These are phyloP conservation scores for Caenorhabditis sulstoni DNA, from an alignment of 2,888 invertebrate species.

Conservation along the genomic window DNA sequence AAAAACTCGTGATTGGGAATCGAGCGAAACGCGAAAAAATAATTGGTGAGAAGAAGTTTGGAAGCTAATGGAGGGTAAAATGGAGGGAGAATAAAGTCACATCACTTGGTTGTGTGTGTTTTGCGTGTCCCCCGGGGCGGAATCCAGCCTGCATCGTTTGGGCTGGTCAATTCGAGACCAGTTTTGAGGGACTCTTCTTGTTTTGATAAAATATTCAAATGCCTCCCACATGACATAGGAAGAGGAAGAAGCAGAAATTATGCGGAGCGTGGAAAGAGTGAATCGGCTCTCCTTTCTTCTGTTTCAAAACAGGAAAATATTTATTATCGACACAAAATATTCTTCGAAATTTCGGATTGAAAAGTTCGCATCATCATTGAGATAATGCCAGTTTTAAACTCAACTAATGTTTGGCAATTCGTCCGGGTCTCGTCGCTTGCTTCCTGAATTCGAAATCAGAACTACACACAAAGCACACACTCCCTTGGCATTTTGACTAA, in stretches of 20 bases:
- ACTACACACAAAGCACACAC: conserved; percentile 18
- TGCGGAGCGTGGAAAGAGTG: background rate
- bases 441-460: conserved; percentile 40
- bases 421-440: conserved; percentile 13
- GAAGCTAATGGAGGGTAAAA: conserved; percentile 55
- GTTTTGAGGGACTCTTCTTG: conserved; percentile 28
- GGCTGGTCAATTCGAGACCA: conserved; percentile 28
- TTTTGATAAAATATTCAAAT: conserved; percentile 55
- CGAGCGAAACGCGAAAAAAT: conserved; percentile 12
- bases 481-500: background rate
- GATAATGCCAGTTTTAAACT: conserved; percentile 5
- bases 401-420: conserved; percentile 14
- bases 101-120: conserved; percentile 51
- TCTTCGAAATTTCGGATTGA: conserved; percentile 23
- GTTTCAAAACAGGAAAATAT: no score
- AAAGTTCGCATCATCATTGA: conserved; percentile 1
- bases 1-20: background rate
- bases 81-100: conserved; percentile 50
- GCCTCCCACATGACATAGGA: conserved; percentile 13
- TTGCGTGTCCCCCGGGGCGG: conserved; percentile 48
- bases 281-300: background rate
- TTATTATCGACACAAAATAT: conserved; percentile 1
- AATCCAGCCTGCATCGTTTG: conserved; percentile 25
- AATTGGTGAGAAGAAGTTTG: conserved; percentile 26
- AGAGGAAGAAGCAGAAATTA: conserved; percentile 39